Evolutionary conservation across 1,140 invertebrate species (phyloP).

Genomic region (Drosophila kikkawai): DNA sequence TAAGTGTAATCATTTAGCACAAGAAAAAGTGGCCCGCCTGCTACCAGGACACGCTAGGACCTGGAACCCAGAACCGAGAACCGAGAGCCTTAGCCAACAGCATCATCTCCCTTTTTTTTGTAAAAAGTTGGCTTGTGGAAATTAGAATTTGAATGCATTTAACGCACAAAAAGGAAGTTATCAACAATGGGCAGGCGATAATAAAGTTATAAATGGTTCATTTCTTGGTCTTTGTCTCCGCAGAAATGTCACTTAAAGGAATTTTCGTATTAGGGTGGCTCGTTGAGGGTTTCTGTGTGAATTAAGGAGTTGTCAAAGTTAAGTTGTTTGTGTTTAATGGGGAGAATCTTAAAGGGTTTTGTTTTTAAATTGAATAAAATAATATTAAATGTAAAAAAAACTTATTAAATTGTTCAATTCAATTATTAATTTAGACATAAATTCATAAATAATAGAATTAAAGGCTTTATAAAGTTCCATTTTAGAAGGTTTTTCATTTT

Average conservation of each 20-base stretch:
- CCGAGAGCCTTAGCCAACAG: conserved; percentile 19
- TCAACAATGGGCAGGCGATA: conserved; percentile 48
- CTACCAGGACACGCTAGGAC: conserved; percentile 39
- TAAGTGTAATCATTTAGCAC: conserved; percentile 83
- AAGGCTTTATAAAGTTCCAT: neutral
- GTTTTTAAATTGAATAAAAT: neutral
- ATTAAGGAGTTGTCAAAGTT: neutral
- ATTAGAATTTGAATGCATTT: conserved; percentile 80
- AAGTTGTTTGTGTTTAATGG: neutral
- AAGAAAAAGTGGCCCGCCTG: conserved; percentile 65
- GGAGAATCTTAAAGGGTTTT: neutral
- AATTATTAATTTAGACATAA: neutral
- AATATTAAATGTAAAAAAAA: neutral
- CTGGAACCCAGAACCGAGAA: conserved; percentile 1
- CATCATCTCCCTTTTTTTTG: conserved; percentile 18
- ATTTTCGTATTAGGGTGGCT: neutral
- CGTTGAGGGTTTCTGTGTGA: neutral
- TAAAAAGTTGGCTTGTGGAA: conserved; percentile 38
- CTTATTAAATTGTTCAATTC: neutral
- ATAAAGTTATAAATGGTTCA: conserved; percentile 51
- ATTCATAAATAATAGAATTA: neutral
- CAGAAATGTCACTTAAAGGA: conserved; percentile 16
- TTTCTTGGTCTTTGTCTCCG: conserved; percentile 4
- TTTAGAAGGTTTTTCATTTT: neutral
- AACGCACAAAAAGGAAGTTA: conserved; percentile 50